Conservation (phyloP, 2,797 vertebrate species). For the Sarcoramphus papa region DNA sequence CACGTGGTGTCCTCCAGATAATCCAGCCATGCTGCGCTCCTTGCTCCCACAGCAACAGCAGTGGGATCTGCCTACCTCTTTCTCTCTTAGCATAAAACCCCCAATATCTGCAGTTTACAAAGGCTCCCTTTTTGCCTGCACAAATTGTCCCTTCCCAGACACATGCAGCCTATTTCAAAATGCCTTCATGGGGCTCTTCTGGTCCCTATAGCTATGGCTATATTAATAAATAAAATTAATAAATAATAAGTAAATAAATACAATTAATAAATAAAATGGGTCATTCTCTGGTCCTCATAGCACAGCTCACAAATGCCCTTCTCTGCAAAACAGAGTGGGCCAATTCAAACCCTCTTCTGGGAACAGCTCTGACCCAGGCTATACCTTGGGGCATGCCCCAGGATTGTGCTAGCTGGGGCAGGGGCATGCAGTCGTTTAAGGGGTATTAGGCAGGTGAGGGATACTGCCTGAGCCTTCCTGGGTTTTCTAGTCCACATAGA, state of each 20-base stretch:
- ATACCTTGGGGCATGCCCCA: neutral
- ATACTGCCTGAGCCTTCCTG: neutral
- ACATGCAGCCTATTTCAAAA: neutral
- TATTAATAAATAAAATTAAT: neutral
- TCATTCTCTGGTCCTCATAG: too few species aligned
- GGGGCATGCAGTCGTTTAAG: neutral
- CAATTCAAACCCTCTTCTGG: neutral
- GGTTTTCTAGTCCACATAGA: neutral
- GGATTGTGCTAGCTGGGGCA: neutral
- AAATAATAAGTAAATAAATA: neutral
- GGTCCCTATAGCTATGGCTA: neutral
- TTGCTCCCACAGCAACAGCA: neutral
- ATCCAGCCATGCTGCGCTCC: neutral
- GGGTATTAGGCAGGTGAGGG: neutral
- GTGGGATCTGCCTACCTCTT: neutral
- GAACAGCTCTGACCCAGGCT: neutral
- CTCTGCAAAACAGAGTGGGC: neutral
- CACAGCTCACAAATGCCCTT: neutral
- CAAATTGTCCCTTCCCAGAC: neutral
- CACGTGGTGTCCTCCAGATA: neutral
- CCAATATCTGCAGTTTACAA: neutral
- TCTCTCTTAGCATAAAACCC: neutral
- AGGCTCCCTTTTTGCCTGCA: neutral
- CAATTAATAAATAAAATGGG: neutral
- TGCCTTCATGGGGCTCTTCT: neutral